Evolutionary conservation across 2,113 vertebrate species (phyloP).

Genomic region (Tautogolabrus adspersus): DNA sequence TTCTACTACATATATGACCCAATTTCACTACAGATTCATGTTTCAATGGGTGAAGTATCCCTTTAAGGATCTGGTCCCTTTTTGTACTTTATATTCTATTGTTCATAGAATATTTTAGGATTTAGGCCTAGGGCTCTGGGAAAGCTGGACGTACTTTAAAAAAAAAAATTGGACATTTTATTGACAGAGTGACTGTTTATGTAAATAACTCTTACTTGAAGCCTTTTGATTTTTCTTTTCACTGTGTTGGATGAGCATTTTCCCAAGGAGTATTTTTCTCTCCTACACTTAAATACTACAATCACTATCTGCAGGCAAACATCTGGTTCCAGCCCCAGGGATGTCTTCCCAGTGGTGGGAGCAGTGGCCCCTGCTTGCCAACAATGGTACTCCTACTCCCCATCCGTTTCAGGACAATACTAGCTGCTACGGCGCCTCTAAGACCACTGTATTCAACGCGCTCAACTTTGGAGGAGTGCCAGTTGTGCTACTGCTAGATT

Average conservation of each 20-base stretch:
- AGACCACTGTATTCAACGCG: conserved; percentile 88
- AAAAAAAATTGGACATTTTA: neutral
- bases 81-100: neutral
- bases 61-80: neutral
- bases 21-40: too few relatives aligned
- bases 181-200: neutral
- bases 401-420: conserved; percentile 71
- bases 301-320: conserved; percentile 34
- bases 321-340: conserved; percentile 17
- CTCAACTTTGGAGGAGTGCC: conserved; percentile 92
- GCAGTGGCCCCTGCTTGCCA: conserved; percentile 17
- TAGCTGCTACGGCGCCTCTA: conserved; percentile 87
- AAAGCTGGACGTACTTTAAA: too few relatives aligned
- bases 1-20: too few relatives aligned
- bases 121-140: too few relatives aligned
- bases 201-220: neutral
- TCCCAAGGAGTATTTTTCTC: neutral
- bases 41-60: too few relatives aligned
- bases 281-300: neutral
- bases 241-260: neutral
- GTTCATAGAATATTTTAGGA: too few relatives aligned
- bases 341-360: conserved; percentile 70
- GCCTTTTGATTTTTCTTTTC: neutral
- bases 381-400: conserved; percentile 26
- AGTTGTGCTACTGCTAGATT: conserved; percentile 90